These are phyloP conservation scores for Drosophila murphyi DNA, from an alignment of 1,140 invertebrate species.

Conservation along the genomic window DNA sequence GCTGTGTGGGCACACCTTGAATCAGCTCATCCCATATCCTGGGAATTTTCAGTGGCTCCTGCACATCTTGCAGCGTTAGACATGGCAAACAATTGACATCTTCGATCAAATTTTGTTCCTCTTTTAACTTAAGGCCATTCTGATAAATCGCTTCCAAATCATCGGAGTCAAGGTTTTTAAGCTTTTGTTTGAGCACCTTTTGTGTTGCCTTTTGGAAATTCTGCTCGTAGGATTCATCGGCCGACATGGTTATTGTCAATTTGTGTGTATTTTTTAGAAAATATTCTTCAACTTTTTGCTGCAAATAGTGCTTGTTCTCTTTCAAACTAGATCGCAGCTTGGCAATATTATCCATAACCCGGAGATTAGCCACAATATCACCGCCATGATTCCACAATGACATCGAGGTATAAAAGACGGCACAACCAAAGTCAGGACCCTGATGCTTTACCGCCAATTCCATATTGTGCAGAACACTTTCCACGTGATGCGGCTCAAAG, in stretches of 20 bases:
- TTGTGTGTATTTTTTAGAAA: conserved; percentile 92
- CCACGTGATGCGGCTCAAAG: conserved; percentile 92
- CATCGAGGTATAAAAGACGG: conserved; percentile 90
- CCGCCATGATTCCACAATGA: conserved; percentile 95
- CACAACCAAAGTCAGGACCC: conserved; percentile 93
- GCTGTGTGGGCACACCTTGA: conserved; percentile 88
- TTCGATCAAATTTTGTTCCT: conserved; percentile 89
- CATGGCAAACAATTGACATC: conserved; percentile 92
- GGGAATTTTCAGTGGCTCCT: conserved; percentile 87
- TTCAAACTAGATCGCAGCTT: conserved; percentile 89
- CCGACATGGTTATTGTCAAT: conserved; percentile 92
- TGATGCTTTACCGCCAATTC: conserved; percentile 94
- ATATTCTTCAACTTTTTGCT: conserved; percentile 91
- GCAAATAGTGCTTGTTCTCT: conserved; percentile 89
- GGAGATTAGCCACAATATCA: conserved; percentile 88
- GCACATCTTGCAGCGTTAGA: conserved; percentile 90
- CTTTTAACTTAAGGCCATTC: conserved; percentile 89
- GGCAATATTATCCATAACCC: conserved; percentile 89
- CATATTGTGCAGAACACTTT: conserved; percentile 93
- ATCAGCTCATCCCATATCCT: conserved; percentile 86
- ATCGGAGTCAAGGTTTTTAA: conserved; percentile 86
- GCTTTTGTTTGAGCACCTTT: conserved; percentile 88
- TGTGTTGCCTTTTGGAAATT: conserved; percentile 88
- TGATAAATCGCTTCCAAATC: conserved; percentile 89
- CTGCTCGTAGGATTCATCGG: conserved; percentile 91